These are phyloP conservation scores for Diaphora mendica DNA, from an alignment of 2,888 invertebrate genomes.

Conservation along the genomic window DNA sequence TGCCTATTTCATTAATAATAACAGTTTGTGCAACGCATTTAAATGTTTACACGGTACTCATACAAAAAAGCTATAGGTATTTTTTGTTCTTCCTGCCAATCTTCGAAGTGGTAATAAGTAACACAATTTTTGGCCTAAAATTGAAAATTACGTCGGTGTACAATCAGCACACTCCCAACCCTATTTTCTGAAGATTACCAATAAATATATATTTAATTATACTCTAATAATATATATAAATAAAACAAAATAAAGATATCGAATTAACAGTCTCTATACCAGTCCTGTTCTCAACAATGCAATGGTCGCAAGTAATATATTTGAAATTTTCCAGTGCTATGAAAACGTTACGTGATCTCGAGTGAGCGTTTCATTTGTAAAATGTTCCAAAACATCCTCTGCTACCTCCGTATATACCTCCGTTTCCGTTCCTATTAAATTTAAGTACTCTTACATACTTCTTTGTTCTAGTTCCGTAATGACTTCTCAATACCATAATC, in stretches of 20 bases:
- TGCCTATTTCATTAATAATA: too few species aligned
- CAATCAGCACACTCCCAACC: background rate
- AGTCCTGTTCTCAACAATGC: constrained; percentile 64
- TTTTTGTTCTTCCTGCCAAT: background rate
- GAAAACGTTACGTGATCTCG: constrained; percentile 78
- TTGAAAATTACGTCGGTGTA: too few species aligned
- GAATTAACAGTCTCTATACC: constrained; percentile 46
- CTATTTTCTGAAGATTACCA: too few species aligned
- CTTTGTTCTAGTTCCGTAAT: constrained; percentile 26
- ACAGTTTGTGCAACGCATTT: too few species aligned
- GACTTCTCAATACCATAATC: constrained; percentile 18
- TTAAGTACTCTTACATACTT: constrained; percentile 46
- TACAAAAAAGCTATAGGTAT: too few species aligned
- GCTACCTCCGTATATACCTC: constrained; percentile 57
- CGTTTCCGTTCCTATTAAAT: constrained; percentile 41
- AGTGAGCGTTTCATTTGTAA: constrained; percentile 59
- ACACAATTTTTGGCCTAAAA: too few species aligned
- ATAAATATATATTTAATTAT: too few species aligned
- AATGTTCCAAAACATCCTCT: constrained; percentile 62
- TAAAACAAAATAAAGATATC: constrained; percentile 19
- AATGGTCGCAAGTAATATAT: constrained; percentile 69
- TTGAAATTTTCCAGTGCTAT: constrained; percentile 75
- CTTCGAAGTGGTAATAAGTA: background rate
- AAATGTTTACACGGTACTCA: too few species aligned
- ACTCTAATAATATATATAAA: too few species aligned